Conservation (phyloP, 1,140 invertebrate genomes). For the Phymorhynchus buccinoides region DNA sequence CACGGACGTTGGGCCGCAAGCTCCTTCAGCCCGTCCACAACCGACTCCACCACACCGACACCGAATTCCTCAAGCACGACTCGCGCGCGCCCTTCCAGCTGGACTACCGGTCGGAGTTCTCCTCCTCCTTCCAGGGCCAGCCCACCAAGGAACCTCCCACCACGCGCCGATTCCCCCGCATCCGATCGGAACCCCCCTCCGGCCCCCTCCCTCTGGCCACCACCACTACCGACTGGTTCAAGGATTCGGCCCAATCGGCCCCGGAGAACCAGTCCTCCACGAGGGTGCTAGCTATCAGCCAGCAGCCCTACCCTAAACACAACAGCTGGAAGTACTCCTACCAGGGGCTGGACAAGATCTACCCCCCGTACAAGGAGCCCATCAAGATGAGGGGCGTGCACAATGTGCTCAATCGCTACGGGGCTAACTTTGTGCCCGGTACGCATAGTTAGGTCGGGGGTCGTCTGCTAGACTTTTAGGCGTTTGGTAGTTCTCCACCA, state of each 20-base stretch:
- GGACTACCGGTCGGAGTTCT: conserved; percentile 57
- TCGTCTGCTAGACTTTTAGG: too few relatives aligned
- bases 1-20: conserved; percentile 51
- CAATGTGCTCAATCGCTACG: neutral
- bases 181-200: conserved; percentile 37
- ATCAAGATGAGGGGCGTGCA: neutral
- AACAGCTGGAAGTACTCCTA: conserved; percentile 68
- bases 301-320: conserved; percentile 64
- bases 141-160: conserved; percentile 48
- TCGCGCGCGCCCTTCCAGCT: conserved; percentile 41
- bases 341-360: conserved; percentile 58
- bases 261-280: conserved; percentile 48
- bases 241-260: conserved; percentile 21
- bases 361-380: conserved; percentile 58
- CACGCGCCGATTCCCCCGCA: conserved; percentile 54
- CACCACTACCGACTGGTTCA: conserved; percentile 55
- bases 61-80: conserved; percentile 57
- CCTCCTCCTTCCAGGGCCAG: conserved; percentile 51
- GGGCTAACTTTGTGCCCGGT: neutral
- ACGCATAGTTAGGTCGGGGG: neutral
- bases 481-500: too few relatives aligned
- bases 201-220: conserved; percentile 51
- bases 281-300: conserved; percentile 62
- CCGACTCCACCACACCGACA: conserved; percentile 59
- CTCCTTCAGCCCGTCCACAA: conserved; percentile 48